These are phyloP conservation scores for Amyelois transitella DNA, from an alignment of 1,140 invertebrate species.

Conservation along the genomic window DNA sequence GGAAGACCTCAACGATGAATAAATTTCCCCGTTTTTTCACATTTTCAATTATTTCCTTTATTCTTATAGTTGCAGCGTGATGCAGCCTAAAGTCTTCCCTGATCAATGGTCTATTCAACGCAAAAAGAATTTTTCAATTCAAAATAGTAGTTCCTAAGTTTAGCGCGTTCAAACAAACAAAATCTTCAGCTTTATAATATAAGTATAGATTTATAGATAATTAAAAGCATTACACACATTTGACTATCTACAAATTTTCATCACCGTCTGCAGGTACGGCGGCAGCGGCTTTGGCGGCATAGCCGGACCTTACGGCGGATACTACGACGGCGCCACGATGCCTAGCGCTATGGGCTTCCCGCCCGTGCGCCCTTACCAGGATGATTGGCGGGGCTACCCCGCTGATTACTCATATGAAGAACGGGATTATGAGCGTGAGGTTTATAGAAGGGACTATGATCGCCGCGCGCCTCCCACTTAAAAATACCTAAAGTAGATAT, in stretches of 20 bases:
- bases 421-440: conserved; percentile 60
- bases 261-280: conserved; percentile 31
- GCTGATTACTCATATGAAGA: conserved; percentile 60
- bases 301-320: conserved; percentile 46
- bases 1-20: too few species aligned
- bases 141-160: too few species aligned
- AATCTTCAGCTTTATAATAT: too few species aligned
- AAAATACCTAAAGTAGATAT: background rate
- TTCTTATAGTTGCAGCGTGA: too few species aligned
- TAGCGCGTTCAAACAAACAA: too few species aligned
- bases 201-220: too few species aligned
- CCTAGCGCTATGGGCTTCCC: conserved; percentile 55
- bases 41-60: too few species aligned
- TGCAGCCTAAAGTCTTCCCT: too few species aligned
- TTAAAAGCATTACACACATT: too few species aligned
- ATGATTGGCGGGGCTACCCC: conserved; percentile 59
- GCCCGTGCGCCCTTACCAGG: conserved; percentile 49
- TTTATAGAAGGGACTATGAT: conserved; percentile 64
- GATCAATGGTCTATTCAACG: too few species aligned
- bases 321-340: conserved; percentile 51
- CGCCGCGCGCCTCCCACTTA: conserved; percentile 60
- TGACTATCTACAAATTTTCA: background rate
- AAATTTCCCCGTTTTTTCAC: too few species aligned
- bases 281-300: conserved; percentile 37
- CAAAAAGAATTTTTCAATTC: too few species aligned